Base-by-base conservation (phyloP, 2,113 vertebrate genomes). In the Rhea americana region DNA sequence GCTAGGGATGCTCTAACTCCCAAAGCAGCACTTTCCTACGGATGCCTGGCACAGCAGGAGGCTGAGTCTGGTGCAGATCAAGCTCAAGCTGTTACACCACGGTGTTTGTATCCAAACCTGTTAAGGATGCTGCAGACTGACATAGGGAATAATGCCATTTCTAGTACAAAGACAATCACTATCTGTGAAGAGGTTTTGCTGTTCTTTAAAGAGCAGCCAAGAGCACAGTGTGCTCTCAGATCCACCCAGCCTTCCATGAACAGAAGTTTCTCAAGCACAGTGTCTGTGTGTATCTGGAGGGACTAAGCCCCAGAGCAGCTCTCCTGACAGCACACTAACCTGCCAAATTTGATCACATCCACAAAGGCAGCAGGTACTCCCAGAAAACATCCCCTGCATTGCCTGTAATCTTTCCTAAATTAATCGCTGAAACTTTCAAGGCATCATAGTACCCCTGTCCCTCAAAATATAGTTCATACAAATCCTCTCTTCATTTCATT, bases 121-220 rank as follows among this genome's bases (percentile, higher is more conserved):
- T 61, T 58, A 24, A 47, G 55, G 65, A 39, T 3, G 3, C 32
- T 86, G 76, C 56, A 43, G 14, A 55, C 21, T 13, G 47, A 45
- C 51, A 28, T 8, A 50, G 30, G 73, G 65, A 71, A 67, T 13
- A 45, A n/a, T 51, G 56, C 26, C 70, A 45, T 39, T 86, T 30
- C 26, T 20, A 56, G 47, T 7, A 78, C 50, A 85, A 65, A 83
- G 82, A 26, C 63, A 82, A 30, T 5, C 10, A 43, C 50, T 90
- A 4, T 77, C 32, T 91, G 72, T 2, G 0, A 55, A 32, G 86
- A 53, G 76, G 32, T 41, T 43, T 1, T 30, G 55, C 50, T 58
- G 92, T 68, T 86, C 91, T 83, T 76, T 39, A 32, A 58, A 76
- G 85, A 72, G 62, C 84, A 78, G 89, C 94, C 89, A 84, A 74